Percentiles rank a stretch among this genome's conserved stretches.
Conservation (phyloP, 2,888 invertebrate species). For the Gymnosoma rotundatum region DNA sequence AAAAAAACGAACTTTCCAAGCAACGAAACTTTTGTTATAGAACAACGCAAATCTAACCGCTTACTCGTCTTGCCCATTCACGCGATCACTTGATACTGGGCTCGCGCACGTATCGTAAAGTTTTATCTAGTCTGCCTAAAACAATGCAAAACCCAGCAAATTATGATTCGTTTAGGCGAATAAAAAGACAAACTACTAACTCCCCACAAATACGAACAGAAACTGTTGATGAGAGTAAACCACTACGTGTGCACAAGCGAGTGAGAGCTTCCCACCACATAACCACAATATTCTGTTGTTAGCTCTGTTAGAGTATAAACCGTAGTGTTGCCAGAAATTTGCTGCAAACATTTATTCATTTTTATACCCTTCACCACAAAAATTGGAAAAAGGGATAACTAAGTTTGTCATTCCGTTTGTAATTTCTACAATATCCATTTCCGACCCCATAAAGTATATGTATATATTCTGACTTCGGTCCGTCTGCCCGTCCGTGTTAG, state of each 20-base stretch:
- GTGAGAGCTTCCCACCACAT: neutral
- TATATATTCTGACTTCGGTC: too few relatives aligned
- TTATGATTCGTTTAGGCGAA: slow-evolving; percentile 34
- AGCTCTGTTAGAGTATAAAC: slow-evolving; percentile 30
- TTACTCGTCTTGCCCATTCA: slow-evolving; percentile 70
- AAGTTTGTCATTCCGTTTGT: too few relatives aligned
- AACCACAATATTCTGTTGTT: slow-evolving; percentile 8
- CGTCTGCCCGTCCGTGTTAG: too few relatives aligned
- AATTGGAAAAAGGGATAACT: too few relatives aligned
- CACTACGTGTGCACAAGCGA: neutral
- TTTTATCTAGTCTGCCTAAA: slow-evolving; percentile 61
- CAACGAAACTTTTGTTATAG: slow-evolving; percentile 31
- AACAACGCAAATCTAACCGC: slow-evolving; percentile 63
- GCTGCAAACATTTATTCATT: too few relatives aligned
- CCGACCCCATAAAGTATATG: too few relatives aligned
- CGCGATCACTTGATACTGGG: slow-evolving; percentile 71
- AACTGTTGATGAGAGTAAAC: slow-evolving; percentile 18
- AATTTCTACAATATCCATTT: too few relatives aligned
- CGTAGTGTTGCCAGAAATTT: slow-evolving; percentile 31
- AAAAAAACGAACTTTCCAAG: slow-evolving; percentile 28
- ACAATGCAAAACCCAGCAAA: slow-evolving; percentile 32
- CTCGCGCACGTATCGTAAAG: slow-evolving; percentile 58
- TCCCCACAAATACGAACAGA: slow-evolving; percentile 31
- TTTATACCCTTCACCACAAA: too few relatives aligned
- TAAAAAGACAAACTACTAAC: slow-evolving; percentile 32